phyloP scores from a whole-genome alignment of 2,888 invertebrate genomes.

The Noctua janthina region DNA sequence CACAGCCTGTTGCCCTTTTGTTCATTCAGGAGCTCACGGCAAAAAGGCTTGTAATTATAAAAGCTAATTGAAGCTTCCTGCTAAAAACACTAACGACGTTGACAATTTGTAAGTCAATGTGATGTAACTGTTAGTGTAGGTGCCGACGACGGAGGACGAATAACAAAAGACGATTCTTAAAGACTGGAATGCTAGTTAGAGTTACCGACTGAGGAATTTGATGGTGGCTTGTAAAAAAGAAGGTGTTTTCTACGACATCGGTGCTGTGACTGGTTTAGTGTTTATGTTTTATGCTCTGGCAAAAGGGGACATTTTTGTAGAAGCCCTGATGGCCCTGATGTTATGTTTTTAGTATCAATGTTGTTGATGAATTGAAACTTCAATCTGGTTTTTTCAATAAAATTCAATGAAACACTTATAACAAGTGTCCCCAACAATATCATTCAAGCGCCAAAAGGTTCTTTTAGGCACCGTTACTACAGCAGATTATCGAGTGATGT shows the following conservation, averaged over 20 bases:
- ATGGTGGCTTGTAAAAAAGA: not conserved
- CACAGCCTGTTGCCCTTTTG: constrained; percentile 1
- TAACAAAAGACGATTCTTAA: constrained; percentile 28
- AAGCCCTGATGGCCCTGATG: not conserved
- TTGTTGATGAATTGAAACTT: not conserved
- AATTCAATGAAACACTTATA: not conserved
- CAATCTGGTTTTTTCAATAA: not conserved
- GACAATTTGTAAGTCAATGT: constrained; percentile 53
- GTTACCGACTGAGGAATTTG: constrained; percentile 14
- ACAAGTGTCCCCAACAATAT: not conserved
- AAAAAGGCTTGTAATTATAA: constrained; percentile 43
- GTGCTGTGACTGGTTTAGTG: not conserved
- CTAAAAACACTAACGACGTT: constrained; percentile 29
- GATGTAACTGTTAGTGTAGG: constrained; percentile 41
- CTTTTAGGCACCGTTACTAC: not conserved
- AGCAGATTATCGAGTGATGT: not conserved
- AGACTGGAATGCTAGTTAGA: constrained; percentile 8
- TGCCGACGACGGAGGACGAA: constrained; percentile 32
- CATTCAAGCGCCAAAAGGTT: not conserved
- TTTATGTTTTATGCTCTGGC: not conserved
- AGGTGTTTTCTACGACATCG: not conserved
- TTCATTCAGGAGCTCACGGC: constrained; percentile 29
- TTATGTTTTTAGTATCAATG: not conserved
- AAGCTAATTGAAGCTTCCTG: constrained; percentile 39
- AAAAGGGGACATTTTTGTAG: not conserved